Evolutionary conservation across 2,888 invertebrate species (phyloP).

Genomic region (Timema cristinae): DNA sequence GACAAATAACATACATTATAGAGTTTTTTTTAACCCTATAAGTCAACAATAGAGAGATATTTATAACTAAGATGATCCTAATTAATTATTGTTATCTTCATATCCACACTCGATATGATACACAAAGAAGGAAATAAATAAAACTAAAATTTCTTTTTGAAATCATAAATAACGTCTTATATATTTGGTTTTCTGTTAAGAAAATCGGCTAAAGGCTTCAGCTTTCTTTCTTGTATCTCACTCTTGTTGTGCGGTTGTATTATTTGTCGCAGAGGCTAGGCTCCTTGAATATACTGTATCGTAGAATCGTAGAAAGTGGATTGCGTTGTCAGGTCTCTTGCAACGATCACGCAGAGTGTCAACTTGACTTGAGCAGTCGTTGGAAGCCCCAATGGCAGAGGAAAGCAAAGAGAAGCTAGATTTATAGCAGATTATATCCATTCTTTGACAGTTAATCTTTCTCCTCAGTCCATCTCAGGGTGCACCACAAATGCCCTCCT

Average conservation of each 20-base stretch:
- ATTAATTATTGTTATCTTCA: too few relatives aligned
- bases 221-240: not conserved
- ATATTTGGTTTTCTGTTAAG: not conserved
- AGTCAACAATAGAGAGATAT: too few relatives aligned
- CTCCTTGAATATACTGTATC: slow-evolving; percentile 12
- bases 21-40: too few relatives aligned
- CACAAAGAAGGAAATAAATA: too few relatives aligned
- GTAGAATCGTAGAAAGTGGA: slow-evolving; percentile 11
- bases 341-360: slow-evolving; percentile 11
- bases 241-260: not conserved
- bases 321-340: slow-evolving; percentile 13
- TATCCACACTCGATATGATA: too few relatives aligned
- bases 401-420: slow-evolving; percentile 20
- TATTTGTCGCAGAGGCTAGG: not conserved
- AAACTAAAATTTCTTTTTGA: too few relatives aligned
- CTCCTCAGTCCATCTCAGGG: slow-evolving; percentile 12
- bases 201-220: not conserved
- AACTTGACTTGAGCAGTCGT: slow-evolving; percentile 14
- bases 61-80: too few relatives aligned
- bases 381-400: slow-evolving; percentile 14
- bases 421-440: slow-evolving; percentile 22
- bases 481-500: too few relatives aligned
- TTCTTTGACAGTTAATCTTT: slow-evolving; percentile 22
- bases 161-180: too few relatives aligned
- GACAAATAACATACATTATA: too few relatives aligned